Conservation (phyloP, 2,797 vertebrate species). For the Micrastur ruficollis region DNA sequence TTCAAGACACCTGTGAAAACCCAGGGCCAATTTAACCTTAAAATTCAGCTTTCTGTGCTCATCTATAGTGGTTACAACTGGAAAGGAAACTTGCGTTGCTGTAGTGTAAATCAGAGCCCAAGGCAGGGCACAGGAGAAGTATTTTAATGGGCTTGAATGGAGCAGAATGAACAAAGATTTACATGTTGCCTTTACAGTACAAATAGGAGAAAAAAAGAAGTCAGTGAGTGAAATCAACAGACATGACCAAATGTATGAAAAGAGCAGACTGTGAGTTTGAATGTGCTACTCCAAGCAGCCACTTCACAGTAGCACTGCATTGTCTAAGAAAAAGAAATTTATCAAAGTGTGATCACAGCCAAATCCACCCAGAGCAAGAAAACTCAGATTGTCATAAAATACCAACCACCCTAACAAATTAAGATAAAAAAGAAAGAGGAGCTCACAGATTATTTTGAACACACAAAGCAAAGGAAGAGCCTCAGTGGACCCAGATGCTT, state of each 20-base stretch:
- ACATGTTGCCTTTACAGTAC: not conserved
- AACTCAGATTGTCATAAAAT: not conserved
- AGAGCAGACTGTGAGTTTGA: not conserved
- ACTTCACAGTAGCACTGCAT: not conserved
- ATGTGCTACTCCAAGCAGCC: not conserved
- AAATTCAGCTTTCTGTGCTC: not conserved
- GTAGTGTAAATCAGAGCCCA: not conserved
- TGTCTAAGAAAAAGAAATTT: not conserved
- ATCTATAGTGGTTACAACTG: not conserved
- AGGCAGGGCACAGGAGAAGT: not conserved
- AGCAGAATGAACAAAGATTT: not conserved
- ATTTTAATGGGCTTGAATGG: not conserved
- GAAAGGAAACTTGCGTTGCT: not conserved
- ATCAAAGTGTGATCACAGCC: not conserved
- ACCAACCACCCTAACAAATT: not conserved
- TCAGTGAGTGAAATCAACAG: not conserved
- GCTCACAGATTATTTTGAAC: not conserved
- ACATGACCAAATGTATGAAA: not conserved
- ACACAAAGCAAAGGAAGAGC: not conserved
- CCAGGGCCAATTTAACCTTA: not conserved
- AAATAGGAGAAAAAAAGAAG: not conserved
- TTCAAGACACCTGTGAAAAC: not conserved
- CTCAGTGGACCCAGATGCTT: not conserved
- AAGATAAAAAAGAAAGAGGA: not conserved
- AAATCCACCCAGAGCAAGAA: not conserved